Percentiles rank a stretch among this genome's conserved stretches.
These are phyloP conservation scores for Cryptoprocta ferox DNA, from an alignment of 2,797 vertebrate genomes.

Conservation along the genomic window DNA sequence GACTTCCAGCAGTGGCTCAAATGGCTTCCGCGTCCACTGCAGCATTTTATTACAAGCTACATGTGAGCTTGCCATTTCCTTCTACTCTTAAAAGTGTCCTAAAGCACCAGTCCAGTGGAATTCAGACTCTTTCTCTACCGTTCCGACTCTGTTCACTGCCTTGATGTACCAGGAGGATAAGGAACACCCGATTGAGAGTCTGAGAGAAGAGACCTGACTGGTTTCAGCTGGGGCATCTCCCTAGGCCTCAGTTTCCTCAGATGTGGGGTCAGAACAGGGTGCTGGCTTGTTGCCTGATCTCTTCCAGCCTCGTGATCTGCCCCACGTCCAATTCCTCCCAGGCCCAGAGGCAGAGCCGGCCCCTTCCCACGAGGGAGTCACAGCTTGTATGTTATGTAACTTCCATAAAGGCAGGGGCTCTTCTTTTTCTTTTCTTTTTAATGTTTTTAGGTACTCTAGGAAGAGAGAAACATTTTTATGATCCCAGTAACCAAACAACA, in stretches of 20 bases:
- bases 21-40: too few relatives aligned
- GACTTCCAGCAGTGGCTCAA: rapidly evolving
- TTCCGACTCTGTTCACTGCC: neutral
- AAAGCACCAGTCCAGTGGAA: neutral
- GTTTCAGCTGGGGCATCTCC: neutral
- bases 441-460: slow-evolving; percentile 49
- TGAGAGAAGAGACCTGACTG: neutral
- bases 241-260: slow-evolving; percentile 40
- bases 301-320: neutral
- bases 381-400: neutral
- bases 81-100: neutral
- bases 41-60: neutral
- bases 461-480: slow-evolving; percentile 69
- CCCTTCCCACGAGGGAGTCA: neutral
- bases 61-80: neutral
- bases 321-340: neutral
- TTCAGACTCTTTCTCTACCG: neutral
- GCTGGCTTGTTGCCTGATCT: neutral
- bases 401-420: neutral
- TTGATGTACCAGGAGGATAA: neutral
- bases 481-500: slow-evolving; percentile 56
- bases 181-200: rapidly evolving
- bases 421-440: slow-evolving; percentile 5
- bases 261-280: neutral
- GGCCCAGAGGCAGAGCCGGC: neutral